Conservation (phyloP, 2,113 vertebrate genomes). For the Pollimyrus isidori region DNA sequence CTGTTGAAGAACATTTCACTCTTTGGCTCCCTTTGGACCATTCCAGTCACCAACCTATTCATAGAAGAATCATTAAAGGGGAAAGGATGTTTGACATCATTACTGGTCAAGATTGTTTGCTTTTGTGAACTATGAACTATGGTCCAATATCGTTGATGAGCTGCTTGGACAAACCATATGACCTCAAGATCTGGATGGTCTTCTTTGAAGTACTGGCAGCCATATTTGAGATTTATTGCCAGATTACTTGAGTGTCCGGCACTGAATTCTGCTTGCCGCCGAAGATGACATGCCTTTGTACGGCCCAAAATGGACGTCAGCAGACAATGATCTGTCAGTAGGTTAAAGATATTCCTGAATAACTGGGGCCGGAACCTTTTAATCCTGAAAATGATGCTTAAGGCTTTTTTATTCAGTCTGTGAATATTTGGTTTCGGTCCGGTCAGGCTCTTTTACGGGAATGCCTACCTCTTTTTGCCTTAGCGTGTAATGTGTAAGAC, state of each 20-base stretch:
- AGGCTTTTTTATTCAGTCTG: not conserved
- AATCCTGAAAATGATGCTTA: conserved; percentile 1
- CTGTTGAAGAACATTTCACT: not conserved
- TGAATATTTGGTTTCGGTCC: not conserved
- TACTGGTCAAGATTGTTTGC: not conserved
- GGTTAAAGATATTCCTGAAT: not conserved
- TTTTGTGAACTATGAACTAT: not conserved
- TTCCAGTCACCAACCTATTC: not conserved
- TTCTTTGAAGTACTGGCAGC: not conserved
- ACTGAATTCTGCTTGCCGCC: not conserved
- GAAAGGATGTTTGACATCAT: not conserved
- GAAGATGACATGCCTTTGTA: not conserved
- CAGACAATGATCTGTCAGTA: conserved; percentile 8
- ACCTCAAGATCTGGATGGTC: not conserved
- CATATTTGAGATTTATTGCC: not conserved
- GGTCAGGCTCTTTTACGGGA: not conserved
- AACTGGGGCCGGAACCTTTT: not conserved
- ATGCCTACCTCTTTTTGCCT: not conserved
- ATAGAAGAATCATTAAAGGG: not conserved
- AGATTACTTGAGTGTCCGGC: not conserved
- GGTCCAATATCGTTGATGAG: not conserved
- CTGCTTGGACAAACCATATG: not conserved
- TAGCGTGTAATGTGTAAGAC: not conserved
- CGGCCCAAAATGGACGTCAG: not conserved
- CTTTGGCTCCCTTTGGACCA: not conserved